Base-by-base conservation (phyloP, 2,797 vertebrate genomes). In the Scolopax bukidnonensis region DNA sequence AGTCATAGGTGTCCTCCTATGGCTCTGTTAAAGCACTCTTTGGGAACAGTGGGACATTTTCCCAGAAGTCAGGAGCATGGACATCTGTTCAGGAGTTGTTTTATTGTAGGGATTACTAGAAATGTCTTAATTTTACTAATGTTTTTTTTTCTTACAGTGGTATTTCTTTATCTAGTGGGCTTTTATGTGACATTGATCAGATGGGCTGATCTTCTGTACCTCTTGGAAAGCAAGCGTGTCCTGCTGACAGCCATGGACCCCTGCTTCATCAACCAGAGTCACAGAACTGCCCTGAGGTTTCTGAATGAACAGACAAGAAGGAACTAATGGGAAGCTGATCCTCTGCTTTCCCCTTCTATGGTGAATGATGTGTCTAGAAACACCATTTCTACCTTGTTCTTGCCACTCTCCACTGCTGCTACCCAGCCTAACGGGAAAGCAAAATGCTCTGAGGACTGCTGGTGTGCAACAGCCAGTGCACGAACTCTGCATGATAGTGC, bases 71-170 rank as follows among this genome's bases (percentile, higher is more conserved):
- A 71, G n/a, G 30, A 27, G 14, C 2, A 0, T 10, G 8, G 51
- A 48, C 50, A 59, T 47, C 15, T 64, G 18, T 61, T 89, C 32
- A 79, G 41, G 20, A 43, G 3, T 47, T 79, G 8, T 6, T 94
- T 95, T 95, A 93, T 91, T 96, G 43, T 36, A 86, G 38, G 10
- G 24, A 57, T 65, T 88, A 75, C 41, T 53, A 11, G 28, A 84
- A 41, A 24, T 57, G 13, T 84, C 30, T 45, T 84, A 45, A 54
- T 77, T 1, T 80, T 78, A 60, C 12, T 2, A 40, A 23, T 78
- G 56, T 43, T 16, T 28, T 16, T 28, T 18, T 48, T 67, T 65
- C 84, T 76, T 75, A 43, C 1, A 1, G 9, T 64, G 6, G 1
- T 41, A 17, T 81, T 64, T 83, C 68, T 92, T 27, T 89, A 10